Conservation (phyloP, 2,888 invertebrate genomes). For the Eupithecia centaureata region DNA sequence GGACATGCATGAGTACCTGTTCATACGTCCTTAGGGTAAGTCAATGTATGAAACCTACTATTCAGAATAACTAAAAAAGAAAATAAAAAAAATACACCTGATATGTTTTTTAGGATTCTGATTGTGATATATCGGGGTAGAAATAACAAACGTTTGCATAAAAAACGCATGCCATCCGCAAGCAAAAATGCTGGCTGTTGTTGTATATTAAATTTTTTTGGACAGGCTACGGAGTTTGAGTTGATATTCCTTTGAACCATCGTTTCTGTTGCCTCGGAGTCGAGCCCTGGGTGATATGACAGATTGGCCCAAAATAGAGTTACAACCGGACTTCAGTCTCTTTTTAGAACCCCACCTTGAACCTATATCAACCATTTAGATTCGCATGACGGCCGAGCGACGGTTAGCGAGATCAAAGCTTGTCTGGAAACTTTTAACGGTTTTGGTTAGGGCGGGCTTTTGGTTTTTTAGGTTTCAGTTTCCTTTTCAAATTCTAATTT, state of each 20-base stretch:
- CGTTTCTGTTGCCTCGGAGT: constrained; percentile 12
- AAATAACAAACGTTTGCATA: too few species aligned
- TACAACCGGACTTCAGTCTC: constrained; percentile 30
- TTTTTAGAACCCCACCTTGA: constrained; percentile 37
- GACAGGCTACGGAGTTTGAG: neutral
- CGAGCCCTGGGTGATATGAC: constrained; percentile 41
- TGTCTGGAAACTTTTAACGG: constrained; percentile 14
- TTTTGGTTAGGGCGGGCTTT: constrained; percentile 5
- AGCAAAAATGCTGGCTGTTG: too few species aligned
- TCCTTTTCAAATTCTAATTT: constrained; percentile 2
- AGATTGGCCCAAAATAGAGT: constrained; percentile 45
- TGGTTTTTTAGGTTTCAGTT: constrained; percentile 2
- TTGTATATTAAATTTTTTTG: too few species aligned
- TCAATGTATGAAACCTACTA: too few species aligned
- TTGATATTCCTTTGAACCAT: neutral
- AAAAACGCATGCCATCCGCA: too few species aligned
- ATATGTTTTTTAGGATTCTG: too few species aligned
- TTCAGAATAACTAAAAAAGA: too few species aligned
- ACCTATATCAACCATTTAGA: constrained; percentile 18
- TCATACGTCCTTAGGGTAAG: too few species aligned
- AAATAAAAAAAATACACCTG: too few species aligned
- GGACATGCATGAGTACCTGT: too few species aligned
- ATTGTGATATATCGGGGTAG: too few species aligned
- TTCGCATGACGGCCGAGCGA: constrained; percentile 12
- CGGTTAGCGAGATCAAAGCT: constrained; percentile 13